phyloP scores from a whole-genome alignment of 92 coral and sea anemone genomes.

The Zoanthus gigantus region DNA sequence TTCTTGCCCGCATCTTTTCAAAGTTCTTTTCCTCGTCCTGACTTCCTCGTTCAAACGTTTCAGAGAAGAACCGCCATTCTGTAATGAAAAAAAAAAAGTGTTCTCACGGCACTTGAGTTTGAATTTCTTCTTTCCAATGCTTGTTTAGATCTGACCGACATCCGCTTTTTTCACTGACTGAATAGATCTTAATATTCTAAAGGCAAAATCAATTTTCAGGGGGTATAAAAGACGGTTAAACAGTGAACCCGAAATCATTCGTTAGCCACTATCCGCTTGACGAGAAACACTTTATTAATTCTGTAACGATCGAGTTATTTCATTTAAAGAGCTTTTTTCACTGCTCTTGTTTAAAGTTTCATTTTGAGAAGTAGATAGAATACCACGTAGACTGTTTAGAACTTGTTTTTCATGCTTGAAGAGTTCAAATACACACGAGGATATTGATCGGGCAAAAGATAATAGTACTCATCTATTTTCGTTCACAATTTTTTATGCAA shows the following conservation, averaged over 20 bases:
- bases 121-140: not conserved
- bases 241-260: not conserved
- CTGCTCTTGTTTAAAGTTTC: not conserved
- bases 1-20: not conserved
- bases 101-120: not conserved
- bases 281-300: not conserved
- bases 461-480: slow-evolving; percentile 8
- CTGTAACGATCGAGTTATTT: not conserved
- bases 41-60: not conserved
- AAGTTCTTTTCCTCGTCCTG: not conserved
- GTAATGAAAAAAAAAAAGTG: not conserved
- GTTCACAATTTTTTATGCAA: not conserved
- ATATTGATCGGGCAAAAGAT: not conserved
- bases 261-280: not conserved
- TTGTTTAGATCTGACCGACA: slow-evolving; percentile 23
- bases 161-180: slow-evolving; percentile 35
- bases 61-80: not conserved
- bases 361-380: not conserved
- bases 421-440: not conserved
- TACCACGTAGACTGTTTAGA: not conserved
- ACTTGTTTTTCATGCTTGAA: slow-evolving; percentile 11
- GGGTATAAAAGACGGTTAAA: not conserved
- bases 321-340: not conserved
- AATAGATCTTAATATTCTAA: slow-evolving; percentile 2
- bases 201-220: not conserved